A percentile compares a stretch with the other conserved stretches of the same genome.
phyloP scores from a whole-genome alignment of 2,113 vertebrate genomes.

The Anseranas semipalmata region DNA sequence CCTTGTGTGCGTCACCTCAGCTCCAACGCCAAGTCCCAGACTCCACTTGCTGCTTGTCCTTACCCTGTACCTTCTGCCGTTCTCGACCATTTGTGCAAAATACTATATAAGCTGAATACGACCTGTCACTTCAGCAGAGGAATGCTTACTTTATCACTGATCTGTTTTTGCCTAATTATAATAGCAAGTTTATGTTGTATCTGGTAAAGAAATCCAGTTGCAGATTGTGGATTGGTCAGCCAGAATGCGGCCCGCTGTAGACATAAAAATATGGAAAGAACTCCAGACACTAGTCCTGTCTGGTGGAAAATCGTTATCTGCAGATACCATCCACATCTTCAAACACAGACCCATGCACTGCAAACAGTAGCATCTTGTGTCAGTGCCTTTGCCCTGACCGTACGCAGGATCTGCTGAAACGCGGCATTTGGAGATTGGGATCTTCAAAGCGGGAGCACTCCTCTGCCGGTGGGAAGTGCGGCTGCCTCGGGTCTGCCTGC shows the following conservation, averaged over 20 bases:
- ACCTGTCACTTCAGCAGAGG: neutral
- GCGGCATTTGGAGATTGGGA: neutral
- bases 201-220: conserved; percentile 56
- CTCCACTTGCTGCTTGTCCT: neutral
- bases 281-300: conserved; percentile 25
- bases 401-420: neutral
- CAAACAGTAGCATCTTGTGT: conserved; percentile 41
- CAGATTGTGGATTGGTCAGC: conserved; percentile 1
- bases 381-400: neutral
- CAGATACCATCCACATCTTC: conserved; percentile 37
- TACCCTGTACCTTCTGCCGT: neutral
- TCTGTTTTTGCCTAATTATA: neutral
- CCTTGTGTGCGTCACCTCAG: neutral
- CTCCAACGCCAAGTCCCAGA: neutral
- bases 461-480: neutral
- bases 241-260: neutral
- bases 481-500: neutral
- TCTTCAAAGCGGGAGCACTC: conserved; percentile 13
- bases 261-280: conserved; percentile 45
- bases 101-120: neutral
- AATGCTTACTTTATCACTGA: conserved; percentile 4
- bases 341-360: conserved; percentile 19
- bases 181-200: neutral
- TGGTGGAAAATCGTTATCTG: conserved; percentile 58
- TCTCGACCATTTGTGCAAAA: neutral